Evolutionary conservation across 2,888 invertebrate genomes (phyloP).

Genomic region (Stenodema calcarata): DNA sequence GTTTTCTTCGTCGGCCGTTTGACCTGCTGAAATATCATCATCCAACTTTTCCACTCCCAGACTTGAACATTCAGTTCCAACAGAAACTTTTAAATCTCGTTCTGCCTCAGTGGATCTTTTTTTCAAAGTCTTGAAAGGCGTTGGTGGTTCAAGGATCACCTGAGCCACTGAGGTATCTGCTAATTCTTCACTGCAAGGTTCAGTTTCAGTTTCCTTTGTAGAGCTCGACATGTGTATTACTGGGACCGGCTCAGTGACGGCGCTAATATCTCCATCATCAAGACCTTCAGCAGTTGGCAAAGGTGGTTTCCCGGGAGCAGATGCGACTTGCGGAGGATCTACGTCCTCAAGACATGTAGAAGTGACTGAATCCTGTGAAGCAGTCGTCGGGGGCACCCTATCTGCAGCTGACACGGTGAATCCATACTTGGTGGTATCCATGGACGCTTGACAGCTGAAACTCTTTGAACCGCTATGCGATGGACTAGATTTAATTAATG

Average conservation of each 20-base stretch:
- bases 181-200: background rate
- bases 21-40: background rate
- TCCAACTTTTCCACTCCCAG: background rate
- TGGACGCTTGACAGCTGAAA: conserved; percentile 4
- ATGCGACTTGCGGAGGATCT: background rate
- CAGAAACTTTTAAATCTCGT: background rate
- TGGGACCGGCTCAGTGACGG: background rate
- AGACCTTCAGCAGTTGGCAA: background rate
- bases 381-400: background rate
- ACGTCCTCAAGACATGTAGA: background rate
- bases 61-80: background rate
- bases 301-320: background rate
- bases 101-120: background rate
- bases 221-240: background rate
- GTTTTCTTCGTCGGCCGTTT: background rate
- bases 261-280: background rate
- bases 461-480: background rate
- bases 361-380: background rate
- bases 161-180: background rate
- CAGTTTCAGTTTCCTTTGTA: background rate
- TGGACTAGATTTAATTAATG: background rate
- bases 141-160: conserved; percentile 15
- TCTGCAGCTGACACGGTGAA: background rate
- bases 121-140: conserved; percentile 15
- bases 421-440: background rate